Percentiles rank a stretch among this genome's conserved stretches.
Conservation (phyloP, 2,888 invertebrate genomes). For the Catocala nupta region DNA sequence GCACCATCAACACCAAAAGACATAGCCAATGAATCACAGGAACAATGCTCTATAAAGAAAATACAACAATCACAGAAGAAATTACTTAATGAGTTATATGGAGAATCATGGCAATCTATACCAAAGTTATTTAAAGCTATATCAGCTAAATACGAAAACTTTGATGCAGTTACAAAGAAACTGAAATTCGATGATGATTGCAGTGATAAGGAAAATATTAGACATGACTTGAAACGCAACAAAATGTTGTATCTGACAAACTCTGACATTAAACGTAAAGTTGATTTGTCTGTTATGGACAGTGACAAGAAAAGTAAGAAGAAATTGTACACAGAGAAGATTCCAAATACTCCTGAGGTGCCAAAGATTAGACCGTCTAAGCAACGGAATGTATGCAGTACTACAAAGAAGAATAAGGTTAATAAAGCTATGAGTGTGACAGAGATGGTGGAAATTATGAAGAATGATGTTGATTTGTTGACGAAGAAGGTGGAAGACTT, state of each 20-base stretch:
- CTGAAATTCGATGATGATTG: constrained; percentile 74
- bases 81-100: constrained; percentile 84
- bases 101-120: constrained; percentile 85
- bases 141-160: constrained; percentile 62
- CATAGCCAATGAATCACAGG: constrained; percentile 71
- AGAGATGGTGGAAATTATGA: constrained; percentile 71
- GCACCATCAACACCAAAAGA: constrained; percentile 77
- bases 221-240: constrained; percentile 62
- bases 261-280: constrained; percentile 69
- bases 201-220: constrained; percentile 75
- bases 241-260: constrained; percentile 73
- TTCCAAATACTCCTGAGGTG: constrained; percentile 72
- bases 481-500: constrained; percentile 58
- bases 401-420: constrained; percentile 66
- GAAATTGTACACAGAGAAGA: constrained; percentile 74
- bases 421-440: constrained; percentile 74
- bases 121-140: constrained; percentile 76
- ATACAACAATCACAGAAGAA: constrained; percentile 78
- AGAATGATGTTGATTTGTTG: constrained; percentile 59
- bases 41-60: constrained; percentile 77
- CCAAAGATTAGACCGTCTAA: constrained; percentile 55
- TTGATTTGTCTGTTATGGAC: constrained; percentile 51
- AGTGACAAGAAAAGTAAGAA: constrained; percentile 73
- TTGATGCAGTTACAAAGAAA: constrained; percentile 70
- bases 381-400: constrained; percentile 63